phyloP scores from a whole-genome alignment of 2,797 vertebrate genomes.

The Falco berigora region DNA sequence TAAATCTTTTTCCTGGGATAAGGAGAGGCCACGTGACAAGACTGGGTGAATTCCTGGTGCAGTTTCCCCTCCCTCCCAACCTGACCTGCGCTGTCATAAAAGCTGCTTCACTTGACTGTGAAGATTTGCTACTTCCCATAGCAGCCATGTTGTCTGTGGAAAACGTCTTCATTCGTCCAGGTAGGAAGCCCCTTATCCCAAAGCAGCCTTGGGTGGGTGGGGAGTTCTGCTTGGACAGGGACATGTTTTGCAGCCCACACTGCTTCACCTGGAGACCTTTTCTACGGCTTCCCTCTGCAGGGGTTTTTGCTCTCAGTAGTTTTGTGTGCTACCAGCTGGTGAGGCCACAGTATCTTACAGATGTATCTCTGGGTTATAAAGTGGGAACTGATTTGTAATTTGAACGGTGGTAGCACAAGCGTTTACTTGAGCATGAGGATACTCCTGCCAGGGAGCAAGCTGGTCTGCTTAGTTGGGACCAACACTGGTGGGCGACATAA shows the following conservation, averaged over 20 bases:
- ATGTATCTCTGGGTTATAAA: background rate
- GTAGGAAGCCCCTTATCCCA: conserved; percentile 61
- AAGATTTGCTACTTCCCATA: conserved; percentile 90
- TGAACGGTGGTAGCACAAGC: background rate
- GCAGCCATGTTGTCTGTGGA: conserved; percentile 97
- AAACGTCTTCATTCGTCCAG: conserved; percentile 95
- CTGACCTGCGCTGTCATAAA: conserved; percentile 89
- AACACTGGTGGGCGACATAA: background rate
- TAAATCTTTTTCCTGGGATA: background rate
- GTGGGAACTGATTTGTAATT: background rate
- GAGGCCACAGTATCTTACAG: background rate
- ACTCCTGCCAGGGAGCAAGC: background rate
- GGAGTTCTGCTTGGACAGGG: background rate
- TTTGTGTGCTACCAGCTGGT: background rate
- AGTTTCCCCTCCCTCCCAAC: conserved; percentile 90
- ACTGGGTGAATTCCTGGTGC: conserved; percentile 89
- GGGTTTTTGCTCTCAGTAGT: background rate
- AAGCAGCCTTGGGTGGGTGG: background rate
- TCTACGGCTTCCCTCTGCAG: background rate
- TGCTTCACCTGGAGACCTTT: background rate
- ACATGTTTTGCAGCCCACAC: background rate
- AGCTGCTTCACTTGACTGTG: conserved; percentile 83
- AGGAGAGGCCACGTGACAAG: conserved; percentile 89
- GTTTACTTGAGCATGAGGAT: background rate
- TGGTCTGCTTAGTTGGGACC: background rate